Conservation (phyloP, 2,797 vertebrate species). For the Trematomus bernacchii region DNA sequence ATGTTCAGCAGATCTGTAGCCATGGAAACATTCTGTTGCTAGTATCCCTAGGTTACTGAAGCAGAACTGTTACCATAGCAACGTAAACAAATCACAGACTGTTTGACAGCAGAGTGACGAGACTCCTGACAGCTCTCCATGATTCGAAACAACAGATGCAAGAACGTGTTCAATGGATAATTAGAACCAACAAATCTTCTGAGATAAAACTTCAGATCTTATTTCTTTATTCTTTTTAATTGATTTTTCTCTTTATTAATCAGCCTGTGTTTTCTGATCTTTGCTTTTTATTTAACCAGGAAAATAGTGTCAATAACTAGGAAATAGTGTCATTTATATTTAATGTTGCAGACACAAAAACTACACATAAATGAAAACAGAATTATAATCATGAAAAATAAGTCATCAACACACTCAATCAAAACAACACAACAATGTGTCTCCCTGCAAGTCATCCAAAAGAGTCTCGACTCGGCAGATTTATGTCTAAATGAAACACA, state of each 20-base stretch:
- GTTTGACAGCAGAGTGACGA: neutral
- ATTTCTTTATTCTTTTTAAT: neutral
- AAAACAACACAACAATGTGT: no score
- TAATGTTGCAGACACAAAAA: no score
- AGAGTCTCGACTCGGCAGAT: no score
- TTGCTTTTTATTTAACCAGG: no score
- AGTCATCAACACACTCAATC: no score
- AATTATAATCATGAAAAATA: no score
- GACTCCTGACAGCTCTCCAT: slow-evolving; percentile 1
- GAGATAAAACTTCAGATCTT: neutral
- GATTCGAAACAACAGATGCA: slow-evolving; percentile 22
- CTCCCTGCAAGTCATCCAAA: no score
- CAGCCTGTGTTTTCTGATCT: neutral
- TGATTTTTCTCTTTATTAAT: neutral
- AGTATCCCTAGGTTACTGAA: slow-evolving; percentile 57
- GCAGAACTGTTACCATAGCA: slow-evolving; percentile 39
- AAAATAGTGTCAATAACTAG: no score
- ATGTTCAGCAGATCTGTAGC: slow-evolving; percentile 22
- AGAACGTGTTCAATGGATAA: slow-evolving; percentile 3
- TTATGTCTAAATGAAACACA: no score
- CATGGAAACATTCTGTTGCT: slow-evolving; percentile 45
- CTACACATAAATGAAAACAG: no score
- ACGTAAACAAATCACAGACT: slow-evolving; percentile 43
- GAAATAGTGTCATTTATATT: no score
- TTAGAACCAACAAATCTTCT: slow-evolving; percentile 21